Evolutionary conservation across 1,140 invertebrate species (phyloP), one percentile per base, ranked within the genome.

Genomic region (Pseudomyrmex gracilis): DNA sequence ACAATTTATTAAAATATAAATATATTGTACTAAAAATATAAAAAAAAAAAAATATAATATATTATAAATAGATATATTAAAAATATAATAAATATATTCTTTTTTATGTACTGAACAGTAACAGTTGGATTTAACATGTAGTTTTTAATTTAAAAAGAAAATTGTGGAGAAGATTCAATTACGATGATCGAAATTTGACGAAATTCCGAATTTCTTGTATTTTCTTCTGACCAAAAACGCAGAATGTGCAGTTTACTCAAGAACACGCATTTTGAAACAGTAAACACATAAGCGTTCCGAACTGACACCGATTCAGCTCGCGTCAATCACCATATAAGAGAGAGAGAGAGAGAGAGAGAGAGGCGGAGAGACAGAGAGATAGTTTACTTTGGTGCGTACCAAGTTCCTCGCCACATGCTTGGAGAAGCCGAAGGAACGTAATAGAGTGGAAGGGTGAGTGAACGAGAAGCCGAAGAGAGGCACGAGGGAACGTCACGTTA

Each of bases 401-500:
- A 70, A 85, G 67, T 83, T 85, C 84, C 70, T 61, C 17, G 53
- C 20, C 61, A 67, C 13, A 57, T 76, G 49, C 57, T 67, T 66
- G 73, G 60, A 74, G 61, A 87, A 83, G 47, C 74, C 55, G 55
- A 47, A 20, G 43, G 70, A 78, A 67, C 12, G 76, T 71, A n/a
- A 55, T 76, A 64, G 47, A 66, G 70, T 9, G 13, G 15, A 82
- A 64, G 47, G 43, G 57, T 57, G 20, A 71, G 12, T 15, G 77
- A 49, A 58, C 17, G 86, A 76, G 70, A 49, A 77, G 84, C 76
- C 63, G 57, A 89, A 66, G 73, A 77, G 76, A 34, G 15, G 51
- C 64, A 47, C 51, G 64, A 78, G 78, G 74, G 88, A 85, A 87
- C 70, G 86, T 73, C 85, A 58, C 86, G 87, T 89, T 87, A 90